A percentile compares a stretch with the other conserved stretches of the same genome.
Evolutionary conservation across 2,888 invertebrate species (phyloP).

Genomic region (Petrolisthes manimaculis): DNA sequence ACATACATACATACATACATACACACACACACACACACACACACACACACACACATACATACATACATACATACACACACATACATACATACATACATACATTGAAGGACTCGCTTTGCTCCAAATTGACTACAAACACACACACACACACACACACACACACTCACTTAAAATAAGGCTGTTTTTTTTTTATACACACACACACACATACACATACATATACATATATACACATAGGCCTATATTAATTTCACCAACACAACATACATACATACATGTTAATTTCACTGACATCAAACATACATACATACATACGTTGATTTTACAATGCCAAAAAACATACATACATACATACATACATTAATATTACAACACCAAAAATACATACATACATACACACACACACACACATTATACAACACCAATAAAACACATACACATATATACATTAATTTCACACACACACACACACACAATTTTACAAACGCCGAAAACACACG

Average conservation of each 20-base stretch:
- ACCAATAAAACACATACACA: no score
- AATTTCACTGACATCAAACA: neutral
- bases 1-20: neutral
- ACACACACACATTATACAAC: no score
- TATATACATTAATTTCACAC: no score
- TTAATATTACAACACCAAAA: neutral
- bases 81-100: neutral
- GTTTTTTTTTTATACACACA: neutral
- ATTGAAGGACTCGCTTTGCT: no score
- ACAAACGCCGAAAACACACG: no score
- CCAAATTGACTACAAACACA: no score
- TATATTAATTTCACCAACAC: neutral
- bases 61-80: conserved; percentile 6
- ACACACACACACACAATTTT: no score
- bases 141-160: no score
- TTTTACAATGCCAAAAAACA: neutral
- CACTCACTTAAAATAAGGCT: neutral
- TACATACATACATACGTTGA: neutral
- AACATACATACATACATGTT: conserved; percentile 29
- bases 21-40: neutral
- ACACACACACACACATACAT: neutral
- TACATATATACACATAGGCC: conserved; percentile 24
- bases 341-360: neutral
- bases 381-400: no score
- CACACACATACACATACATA: neutral